Percentiles rank a stretch among this genome's conserved stretches.
phyloP scores from a whole-genome alignment of 2,888 invertebrate genomes.

The Eilema depressum region DNA sequence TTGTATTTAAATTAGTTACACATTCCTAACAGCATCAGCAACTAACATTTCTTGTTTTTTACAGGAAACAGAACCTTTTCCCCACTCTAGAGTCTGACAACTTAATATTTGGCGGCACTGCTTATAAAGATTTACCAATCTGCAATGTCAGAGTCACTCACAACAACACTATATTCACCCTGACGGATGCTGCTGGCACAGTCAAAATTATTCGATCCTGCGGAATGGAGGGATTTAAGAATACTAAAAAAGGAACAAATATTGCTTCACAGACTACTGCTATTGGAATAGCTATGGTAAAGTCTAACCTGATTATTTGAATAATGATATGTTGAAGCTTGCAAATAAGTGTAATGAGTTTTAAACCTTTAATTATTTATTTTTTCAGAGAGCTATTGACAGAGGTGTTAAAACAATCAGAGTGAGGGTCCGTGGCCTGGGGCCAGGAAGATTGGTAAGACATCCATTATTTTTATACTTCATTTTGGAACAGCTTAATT shows the following conservation, averaged over 20 bases:
- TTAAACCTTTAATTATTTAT: neutral
- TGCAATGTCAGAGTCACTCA: constrained; percentile 93
- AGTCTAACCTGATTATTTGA: constrained; percentile 41
- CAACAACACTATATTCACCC: constrained; percentile 95
- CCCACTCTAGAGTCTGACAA: constrained; percentile 92
- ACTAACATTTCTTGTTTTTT: constrained; percentile 54
- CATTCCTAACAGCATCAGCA: neutral
- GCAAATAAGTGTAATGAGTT: neutral
- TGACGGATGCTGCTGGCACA: constrained; percentile 90
- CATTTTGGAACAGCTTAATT: neutral
- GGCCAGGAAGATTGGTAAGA: constrained; percentile 96
- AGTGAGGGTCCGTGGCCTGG: constrained; percentile 93
- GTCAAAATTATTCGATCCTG: constrained; percentile 90
- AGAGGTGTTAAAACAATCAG: constrained; percentile 92
- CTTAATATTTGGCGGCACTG: constrained; percentile 91
- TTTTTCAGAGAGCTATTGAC: constrained; percentile 89
- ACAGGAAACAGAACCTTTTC: constrained; percentile 90
- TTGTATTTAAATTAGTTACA: neutral
- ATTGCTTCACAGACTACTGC: constrained; percentile 98
- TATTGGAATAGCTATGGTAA: constrained; percentile 91
- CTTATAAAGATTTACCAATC: constrained; percentile 93
- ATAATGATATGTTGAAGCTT: too few relatives aligned
- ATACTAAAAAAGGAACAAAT: constrained; percentile 97
- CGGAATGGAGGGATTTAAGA: constrained; percentile 97
- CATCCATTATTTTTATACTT: neutral